phyloP scores from a whole-genome alignment of 2,888 invertebrate genomes.

The Elysia crispata region DNA sequence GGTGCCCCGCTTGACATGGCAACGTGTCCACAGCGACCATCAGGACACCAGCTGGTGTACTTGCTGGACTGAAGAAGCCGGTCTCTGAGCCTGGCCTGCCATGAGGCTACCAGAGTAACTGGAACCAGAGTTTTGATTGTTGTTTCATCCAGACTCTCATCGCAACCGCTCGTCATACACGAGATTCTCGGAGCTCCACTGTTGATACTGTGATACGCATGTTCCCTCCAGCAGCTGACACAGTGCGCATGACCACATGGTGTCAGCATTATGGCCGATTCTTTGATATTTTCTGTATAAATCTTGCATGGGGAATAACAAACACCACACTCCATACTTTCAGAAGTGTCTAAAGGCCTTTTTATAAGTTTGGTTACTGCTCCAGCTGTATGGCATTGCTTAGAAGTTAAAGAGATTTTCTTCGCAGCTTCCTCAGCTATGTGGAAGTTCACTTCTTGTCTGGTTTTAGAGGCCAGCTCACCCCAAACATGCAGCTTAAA shows the following conservation, averaged over 20 bases:
- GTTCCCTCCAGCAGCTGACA: slow-evolving; percentile 26
- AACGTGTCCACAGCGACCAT: slow-evolving; percentile 18
- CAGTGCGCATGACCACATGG: slow-evolving; percentile 34
- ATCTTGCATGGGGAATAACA: background rate
- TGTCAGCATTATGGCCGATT: slow-evolving; percentile 13
- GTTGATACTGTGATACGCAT: background rate
- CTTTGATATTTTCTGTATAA: background rate
- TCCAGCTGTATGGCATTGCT: no score
- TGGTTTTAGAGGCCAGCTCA: background rate
- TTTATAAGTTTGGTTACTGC: no score
- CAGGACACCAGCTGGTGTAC: slow-evolving; percentile 33
- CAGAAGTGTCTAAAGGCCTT: background rate
- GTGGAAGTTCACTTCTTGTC: background rate
- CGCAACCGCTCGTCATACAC: slow-evolving; percentile 26
- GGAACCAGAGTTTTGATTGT: slow-evolving; percentile 16
- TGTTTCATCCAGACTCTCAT: background rate
- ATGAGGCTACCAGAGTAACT: background rate
- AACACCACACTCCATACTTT: slow-evolving; percentile 5
- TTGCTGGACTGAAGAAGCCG: slow-evolving; percentile 27
- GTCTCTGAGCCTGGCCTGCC: slow-evolving; percentile 2
- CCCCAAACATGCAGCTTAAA: background rate
- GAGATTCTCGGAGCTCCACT: background rate
- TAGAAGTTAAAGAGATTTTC: background rate
- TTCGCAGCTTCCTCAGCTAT: background rate
- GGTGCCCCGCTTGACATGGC: slow-evolving; percentile 14